phyloP scores from a whole-genome alignment of 1,140 invertebrate species.

The Papilio helenus region DNA sequence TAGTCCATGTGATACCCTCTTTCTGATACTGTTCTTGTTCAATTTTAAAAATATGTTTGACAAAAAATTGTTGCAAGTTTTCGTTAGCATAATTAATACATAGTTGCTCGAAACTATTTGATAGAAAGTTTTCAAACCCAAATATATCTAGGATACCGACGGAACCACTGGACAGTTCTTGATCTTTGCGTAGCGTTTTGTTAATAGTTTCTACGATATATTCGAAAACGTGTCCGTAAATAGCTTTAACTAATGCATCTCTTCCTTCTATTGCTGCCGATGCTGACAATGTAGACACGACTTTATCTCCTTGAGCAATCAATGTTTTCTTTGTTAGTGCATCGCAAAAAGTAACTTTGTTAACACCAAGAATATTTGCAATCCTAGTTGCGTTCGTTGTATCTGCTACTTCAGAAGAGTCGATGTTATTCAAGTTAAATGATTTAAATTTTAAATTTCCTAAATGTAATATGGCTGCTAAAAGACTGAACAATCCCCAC shows the following conservation, averaged over 20 bases:
- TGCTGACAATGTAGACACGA: conserved; percentile 88
- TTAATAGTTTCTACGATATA: conserved; percentile 97
- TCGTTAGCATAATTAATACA: conserved; percentile 99
- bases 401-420: conserved; percentile 91
- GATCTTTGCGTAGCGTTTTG: conserved; percentile 90
- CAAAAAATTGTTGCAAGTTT: conserved; percentile 98
- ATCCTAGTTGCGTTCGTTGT: conserved; percentile 85
- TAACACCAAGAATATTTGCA: conserved; percentile 88
- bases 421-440: conserved; percentile 89
- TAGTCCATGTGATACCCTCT: conserved; percentile 95
- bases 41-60: conserved; percentile 97
- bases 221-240: conserved; percentile 96
- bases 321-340: conserved; percentile 94
- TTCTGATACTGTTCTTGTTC: conserved; percentile 96
- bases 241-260: conserved; percentile 96
- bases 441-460: conserved; percentile 95
- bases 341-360: conserved; percentile 87
- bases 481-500: conserved; percentile 91
- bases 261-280: conserved; percentile 91
- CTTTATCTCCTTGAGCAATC: conserved; percentile 93
- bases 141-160: conserved; percentile 98
- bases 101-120: conserved; percentile 97
- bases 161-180: conserved; percentile 84
- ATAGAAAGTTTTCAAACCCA: conserved; percentile 97
- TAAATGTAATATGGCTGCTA: conserved; percentile 93